Evolutionary conservation across 2,113 vertebrate species (phyloP).

Genomic region (Gymnobelideus leadbeateri): DNA sequence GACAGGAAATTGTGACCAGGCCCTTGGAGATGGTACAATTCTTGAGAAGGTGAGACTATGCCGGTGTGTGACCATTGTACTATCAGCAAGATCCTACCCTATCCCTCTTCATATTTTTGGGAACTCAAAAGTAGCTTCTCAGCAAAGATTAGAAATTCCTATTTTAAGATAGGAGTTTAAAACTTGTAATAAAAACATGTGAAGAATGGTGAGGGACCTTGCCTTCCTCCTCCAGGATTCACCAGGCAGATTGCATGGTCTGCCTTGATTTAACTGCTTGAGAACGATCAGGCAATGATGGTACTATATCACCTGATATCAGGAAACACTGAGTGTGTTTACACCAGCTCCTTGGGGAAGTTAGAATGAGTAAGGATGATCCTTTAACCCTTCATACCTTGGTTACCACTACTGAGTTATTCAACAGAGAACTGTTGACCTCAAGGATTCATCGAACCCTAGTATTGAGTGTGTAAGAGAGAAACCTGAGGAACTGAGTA

Average conservation of each 20-base stretch:
- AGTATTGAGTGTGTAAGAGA: background rate
- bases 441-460: background rate
- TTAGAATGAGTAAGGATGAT: background rate
- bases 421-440: background rate
- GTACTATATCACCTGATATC: background rate
- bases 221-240: background rate
- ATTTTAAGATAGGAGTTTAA: background rate
- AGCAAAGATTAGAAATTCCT: background rate
- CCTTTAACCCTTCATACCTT: background rate
- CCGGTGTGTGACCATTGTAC: background rate
- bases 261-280: background rate
- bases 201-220: background rate
- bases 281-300: background rate
- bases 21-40: background rate
- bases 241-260: background rate
- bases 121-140: background rate
- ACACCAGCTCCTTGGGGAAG: background rate
- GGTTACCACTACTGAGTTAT: background rate
- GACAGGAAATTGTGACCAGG: background rate
- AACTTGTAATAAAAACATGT: background rate
- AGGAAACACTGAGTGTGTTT: background rate
- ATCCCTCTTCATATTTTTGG: background rate
- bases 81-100: background rate
- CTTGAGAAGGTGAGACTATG: background rate
- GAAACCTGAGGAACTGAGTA: background rate